Base-by-base conservation (phyloP, 2,888 invertebrate genomes). In the Drosophila nigricruria region DNA sequence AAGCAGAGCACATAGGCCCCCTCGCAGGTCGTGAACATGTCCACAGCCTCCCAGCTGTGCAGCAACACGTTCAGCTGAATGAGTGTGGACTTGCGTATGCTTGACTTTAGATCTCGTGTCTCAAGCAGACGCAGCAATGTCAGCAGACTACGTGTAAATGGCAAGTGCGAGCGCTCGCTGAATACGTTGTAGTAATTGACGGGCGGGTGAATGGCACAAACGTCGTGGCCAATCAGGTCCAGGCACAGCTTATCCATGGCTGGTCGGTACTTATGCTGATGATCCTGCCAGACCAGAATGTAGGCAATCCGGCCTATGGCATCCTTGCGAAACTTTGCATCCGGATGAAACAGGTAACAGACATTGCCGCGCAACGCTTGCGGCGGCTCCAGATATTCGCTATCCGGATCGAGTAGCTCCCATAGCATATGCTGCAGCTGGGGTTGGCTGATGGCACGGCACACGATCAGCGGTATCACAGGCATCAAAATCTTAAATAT, bases 391-490 rank as follows among this genome's bases (percentile, higher is more conserved):
- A 92, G 16, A 12, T 74, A 73, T 0, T 56, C 50, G 3, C 58
- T 61, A 56, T 92, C 90, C 1, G 93, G 93, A 74, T 92, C 77
- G 1, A 87, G 74, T 3, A 93, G 45, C 38, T 89, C 74, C 45
- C 91, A 78, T 3, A 91, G 18, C 16, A 75, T 50, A 3, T 73
- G 66, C 47, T 79, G 69, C 34, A 87, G 53, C 16, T 70, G 69
- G 0, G 50, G 34, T 18, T 70, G 34, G 0, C 57, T 42, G 5
- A 76, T 27, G 14, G 73, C 56, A 0, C 91, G 75, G 25, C 88
- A 79, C 8, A 92, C 70, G 25, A 92, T 50, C 8, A 82, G 57
- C 3, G 87, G 85, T 64, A 81, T 47, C n/a, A 90, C 76, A 6
- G 92, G 91, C 40, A 90, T 30, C 10, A 91, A 52, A 3, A 92